Percentiles rank a stretch among this genome's conserved stretches.
Conservation (phyloP, 2,888 invertebrate species). For the Chloroclysta siterata region DNA sequence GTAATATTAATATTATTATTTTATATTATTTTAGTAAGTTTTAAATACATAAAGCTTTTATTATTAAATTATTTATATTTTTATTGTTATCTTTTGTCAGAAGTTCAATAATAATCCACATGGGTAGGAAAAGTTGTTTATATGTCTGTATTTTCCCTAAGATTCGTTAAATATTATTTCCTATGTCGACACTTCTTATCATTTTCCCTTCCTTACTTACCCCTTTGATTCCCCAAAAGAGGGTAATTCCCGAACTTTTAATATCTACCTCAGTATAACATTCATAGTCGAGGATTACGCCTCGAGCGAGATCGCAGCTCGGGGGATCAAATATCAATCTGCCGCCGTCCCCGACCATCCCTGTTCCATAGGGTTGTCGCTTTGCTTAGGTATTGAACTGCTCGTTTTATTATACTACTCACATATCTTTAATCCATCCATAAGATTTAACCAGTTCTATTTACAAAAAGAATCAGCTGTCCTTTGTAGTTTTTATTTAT, state of each 20-base stretch:
- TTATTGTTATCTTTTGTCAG: neutral
- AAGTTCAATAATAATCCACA: neutral
- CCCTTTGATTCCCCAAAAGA: conserved; percentile 32
- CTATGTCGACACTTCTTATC: conserved; percentile 6
- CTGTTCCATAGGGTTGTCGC: conserved; percentile 30
- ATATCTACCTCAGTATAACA: conserved; percentile 36
- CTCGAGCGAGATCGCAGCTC: conserved; percentile 39
- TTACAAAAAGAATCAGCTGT: neutral
- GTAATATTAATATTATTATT: too few species aligned
- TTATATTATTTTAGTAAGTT: too few species aligned
- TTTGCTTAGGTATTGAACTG: conserved; percentile 17
- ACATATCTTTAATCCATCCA: neutral
- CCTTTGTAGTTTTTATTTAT: too few species aligned
- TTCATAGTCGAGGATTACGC: conserved; percentile 38
- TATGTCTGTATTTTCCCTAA: neutral
- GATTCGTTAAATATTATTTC: conserved; percentile 2
- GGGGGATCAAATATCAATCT: conserved; percentile 82
- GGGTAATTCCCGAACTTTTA: conserved; percentile 36
- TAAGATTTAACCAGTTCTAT: neutral
- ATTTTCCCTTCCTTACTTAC: conserved; percentile 14
- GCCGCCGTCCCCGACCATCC: conserved; percentile 58
- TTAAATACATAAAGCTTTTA: too few species aligned
- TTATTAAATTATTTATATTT: too few species aligned
- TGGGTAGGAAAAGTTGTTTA: neutral
- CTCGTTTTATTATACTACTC: conserved; percentile 14